A percentile compares a stretch with the other conserved stretches of the same genome.
phyloP scores from a whole-genome alignment of 2,888 invertebrate genomes.

The Diarsia rubi region DNA sequence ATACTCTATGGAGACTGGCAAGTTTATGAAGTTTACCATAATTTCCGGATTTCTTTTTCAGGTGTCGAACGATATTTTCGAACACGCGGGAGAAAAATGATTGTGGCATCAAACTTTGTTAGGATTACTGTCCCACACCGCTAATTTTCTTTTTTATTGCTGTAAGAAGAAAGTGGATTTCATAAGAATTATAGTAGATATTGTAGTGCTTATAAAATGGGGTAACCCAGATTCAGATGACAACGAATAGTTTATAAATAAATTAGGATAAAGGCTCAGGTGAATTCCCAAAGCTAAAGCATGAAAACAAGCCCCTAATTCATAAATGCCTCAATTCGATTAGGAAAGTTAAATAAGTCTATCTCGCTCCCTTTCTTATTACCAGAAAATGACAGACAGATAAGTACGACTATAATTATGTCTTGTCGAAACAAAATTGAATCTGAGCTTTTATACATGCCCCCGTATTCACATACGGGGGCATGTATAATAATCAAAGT shows the following conservation, averaged over 20 bases:
- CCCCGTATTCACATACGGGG: too few relatives aligned
- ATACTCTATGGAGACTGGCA: conserved; percentile 62
- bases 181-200: not conserved
- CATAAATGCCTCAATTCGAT: too few relatives aligned
- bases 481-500: too few relatives aligned
- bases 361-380: too few relatives aligned
- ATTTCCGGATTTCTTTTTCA: conserved; percentile 61
- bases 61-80: conserved; percentile 41
- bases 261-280: not conserved
- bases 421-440: too few relatives aligned
- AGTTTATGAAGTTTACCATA: conserved; percentile 56
- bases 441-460: too few relatives aligned
- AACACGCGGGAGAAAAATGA: conserved; percentile 40
- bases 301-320: not conserved
- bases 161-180: conserved; percentile 3
- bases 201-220: not conserved
- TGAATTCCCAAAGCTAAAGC: not conserved
- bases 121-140: not conserved
- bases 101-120: conserved; percentile 35
- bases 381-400: too few relatives aligned
- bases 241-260: not conserved
- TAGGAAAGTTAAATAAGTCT: too few relatives aligned
- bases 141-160: not conserved
- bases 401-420: too few relatives aligned
- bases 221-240: not conserved